Percentiles rank a stretch among this genome's conserved stretches.
phyloP scores from a whole-genome alignment of 2,797 vertebrate species.

The Synanceia verrucosa region DNA sequence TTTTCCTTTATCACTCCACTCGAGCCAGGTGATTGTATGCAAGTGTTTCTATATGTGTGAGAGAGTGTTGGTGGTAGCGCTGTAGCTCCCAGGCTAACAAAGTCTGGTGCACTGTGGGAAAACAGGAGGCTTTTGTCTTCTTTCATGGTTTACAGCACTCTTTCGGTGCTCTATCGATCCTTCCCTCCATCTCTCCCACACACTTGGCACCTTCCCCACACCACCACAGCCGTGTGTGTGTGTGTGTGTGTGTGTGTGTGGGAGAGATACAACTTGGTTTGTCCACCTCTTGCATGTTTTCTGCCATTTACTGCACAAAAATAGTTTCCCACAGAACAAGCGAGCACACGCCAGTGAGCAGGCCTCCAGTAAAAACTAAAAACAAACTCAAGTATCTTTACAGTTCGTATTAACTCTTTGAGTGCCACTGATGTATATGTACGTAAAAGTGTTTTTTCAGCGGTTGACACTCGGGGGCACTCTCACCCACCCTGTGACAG shows the following conservation, averaged over 20 bases:
- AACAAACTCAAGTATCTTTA: background rate
- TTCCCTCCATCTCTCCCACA: conserved; percentile 77
- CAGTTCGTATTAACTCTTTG: background rate
- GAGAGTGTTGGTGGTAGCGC: conserved; percentile 52
- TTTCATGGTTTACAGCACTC: conserved; percentile 81
- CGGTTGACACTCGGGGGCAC: no score
- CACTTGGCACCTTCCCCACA: conserved; percentile 71
- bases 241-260: conserved; percentile 63
- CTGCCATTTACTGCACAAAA: conserved; percentile 49
- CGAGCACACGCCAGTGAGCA: background rate
- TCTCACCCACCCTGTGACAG: no score
- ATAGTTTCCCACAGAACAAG: conserved; percentile 56
- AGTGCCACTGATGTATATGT: no score
- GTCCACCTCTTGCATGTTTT: conserved; percentile 59
- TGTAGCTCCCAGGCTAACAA: conserved; percentile 73
- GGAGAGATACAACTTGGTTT: conserved; percentile 58
- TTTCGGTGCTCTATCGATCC: conserved; percentile 79
- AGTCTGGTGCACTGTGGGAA: conserved; percentile 76
- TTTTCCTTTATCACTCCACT: conserved; percentile 46
- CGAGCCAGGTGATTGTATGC: conserved; percentile 48
- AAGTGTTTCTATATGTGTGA: conserved; percentile 47
- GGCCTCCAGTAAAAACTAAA: background rate
- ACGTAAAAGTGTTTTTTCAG: no score
- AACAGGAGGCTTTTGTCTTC: conserved; percentile 82
- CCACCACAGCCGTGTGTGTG: conserved; percentile 26